These are phyloP conservation scores for Phyllopteryx taeniolatus DNA, from an alignment of 2,113 vertebrate species.

Conservation along the genomic window DNA sequence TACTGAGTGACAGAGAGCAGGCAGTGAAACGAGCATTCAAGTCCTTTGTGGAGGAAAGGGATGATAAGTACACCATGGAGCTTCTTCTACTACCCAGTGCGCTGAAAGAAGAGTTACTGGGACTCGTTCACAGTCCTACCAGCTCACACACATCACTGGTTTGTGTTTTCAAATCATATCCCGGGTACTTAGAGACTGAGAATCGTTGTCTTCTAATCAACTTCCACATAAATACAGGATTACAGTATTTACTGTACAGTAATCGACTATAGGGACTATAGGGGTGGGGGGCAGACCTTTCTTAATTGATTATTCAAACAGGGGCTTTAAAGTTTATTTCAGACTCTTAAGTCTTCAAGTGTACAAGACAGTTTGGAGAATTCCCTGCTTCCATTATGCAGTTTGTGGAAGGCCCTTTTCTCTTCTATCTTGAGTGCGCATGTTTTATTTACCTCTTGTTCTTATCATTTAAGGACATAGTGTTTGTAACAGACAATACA, in stretches of 20 bases:
- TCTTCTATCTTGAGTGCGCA: no score
- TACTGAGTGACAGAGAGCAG: constrained; percentile 78
- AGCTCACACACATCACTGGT: constrained; percentile 48
- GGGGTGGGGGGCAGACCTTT: no score
- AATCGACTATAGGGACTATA: no score
- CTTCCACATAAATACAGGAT: not conserved
- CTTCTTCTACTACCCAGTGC: constrained; percentile 90
- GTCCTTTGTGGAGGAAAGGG: constrained; percentile 85
- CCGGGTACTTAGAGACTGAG: not conserved
- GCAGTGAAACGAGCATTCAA: constrained; percentile 87
- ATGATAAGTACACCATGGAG: constrained; percentile 94
- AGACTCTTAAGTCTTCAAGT: no score
- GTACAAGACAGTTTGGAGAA: no score
- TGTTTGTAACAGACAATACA: no score
- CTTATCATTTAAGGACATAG: no score
- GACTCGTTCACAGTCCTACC: constrained; percentile 73
- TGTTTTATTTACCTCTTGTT: no score
- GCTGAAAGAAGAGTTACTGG: constrained; percentile 87
- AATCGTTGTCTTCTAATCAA: not conserved
- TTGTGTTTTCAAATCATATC: constrained; percentile 13
- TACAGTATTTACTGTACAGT: not conserved
- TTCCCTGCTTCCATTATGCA: no score
- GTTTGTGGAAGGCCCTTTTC: no score
- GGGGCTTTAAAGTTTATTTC: no score
- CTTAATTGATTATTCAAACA: no score